Evolutionary conservation across 1,140 invertebrate species (phyloP), one percentile per base, ranked within the genome.

Genomic region (Aleiodes sp.): DNA sequence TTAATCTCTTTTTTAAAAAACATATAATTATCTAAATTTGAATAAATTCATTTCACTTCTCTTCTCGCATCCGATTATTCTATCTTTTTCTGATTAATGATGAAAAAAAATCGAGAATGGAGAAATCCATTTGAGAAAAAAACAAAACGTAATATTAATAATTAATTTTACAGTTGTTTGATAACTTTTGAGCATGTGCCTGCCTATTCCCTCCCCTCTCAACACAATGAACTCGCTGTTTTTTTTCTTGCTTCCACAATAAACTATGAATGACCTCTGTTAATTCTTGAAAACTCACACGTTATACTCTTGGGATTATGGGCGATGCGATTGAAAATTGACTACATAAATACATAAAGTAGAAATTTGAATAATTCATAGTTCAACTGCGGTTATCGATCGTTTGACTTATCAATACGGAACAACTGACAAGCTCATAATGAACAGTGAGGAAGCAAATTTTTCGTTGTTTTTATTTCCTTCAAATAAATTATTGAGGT

Each of bases 271-370:
- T 52, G 19, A 24, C 46, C 21, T 21, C 46, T 24, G 21, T 16
- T 52, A 52, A 16, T 52, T 21, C 26, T 16, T 24, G 26, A 52
- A 52, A 24, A 52, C 19, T 52, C 21, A 52, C 46, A 52, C 46
- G 21, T 2, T 46, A 52, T 52, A 52, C 46, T 52, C 46, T 24
- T 24, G 46, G 46, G 46, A 52, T 52, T 16, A 52, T 52, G 46
- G 46, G 46, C 21, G 21, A 24, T 52, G 46, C 21, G 46, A 21
- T 16, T 52, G 26, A 21, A 52, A 52, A 52, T 52, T 52, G 46
- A 52, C 19, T 52, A 52, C 46, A 52, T 52, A 21, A 52, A 52
- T 52, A 52, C 46, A 52, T 52, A 52, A 52, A 8, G 46, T n/a
- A 52, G 4, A 19, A 24, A 24, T 52, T 16, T 52, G 26, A 52